Evolutionary conservation across 2,888 invertebrate species (phyloP).

Genomic region (Trachelus iudaicus): DNA sequence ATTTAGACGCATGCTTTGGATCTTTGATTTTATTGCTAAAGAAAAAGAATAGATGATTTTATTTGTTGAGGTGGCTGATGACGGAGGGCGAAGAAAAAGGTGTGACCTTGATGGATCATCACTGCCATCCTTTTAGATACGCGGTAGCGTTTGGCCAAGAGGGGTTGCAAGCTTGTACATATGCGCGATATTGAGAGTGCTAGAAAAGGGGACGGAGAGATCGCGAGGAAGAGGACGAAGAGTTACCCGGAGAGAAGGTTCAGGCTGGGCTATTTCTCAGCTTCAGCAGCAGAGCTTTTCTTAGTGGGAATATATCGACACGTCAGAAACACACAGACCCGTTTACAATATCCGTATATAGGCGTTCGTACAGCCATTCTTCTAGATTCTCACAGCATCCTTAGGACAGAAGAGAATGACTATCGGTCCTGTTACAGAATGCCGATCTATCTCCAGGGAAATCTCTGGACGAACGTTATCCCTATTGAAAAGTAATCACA

Average conservation of each 20-base stretch:
- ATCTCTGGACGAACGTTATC: neutral
- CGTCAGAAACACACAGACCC: slow-evolving; percentile 57
- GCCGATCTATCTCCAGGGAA: neutral
- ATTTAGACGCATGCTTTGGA: neutral
- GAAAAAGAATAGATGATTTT: neutral
- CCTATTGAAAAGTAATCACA: neutral
- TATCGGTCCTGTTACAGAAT: neutral
- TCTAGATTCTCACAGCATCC: neutral
- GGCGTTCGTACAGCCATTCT: slow-evolving; percentile 22
- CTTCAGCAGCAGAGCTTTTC: slow-evolving; percentile 64
- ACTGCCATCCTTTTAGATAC: neutral
- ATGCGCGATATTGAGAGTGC: neutral
- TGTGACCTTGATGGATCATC: neutral
- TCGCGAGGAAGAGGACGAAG: slow-evolving; percentile 12
- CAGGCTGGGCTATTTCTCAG: slow-evolving; percentile 61
- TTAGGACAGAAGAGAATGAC: neutral
- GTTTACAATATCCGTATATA: slow-evolving; percentile 51
- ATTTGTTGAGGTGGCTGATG: neutral
- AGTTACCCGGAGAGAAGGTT: slow-evolving; percentile 15
- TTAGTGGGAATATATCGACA: slow-evolving; percentile 62
- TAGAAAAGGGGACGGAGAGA: slow-evolving; percentile 28
- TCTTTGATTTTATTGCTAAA: neutral
- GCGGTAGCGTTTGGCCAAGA: neutral
- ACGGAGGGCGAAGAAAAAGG: slow-evolving; percentile 3
- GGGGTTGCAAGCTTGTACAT: neutral